These are phyloP conservation scores for Lumbricus terrestris DNA, from an alignment of 2,888 invertebrate species.

Conservation along the genomic window DNA sequence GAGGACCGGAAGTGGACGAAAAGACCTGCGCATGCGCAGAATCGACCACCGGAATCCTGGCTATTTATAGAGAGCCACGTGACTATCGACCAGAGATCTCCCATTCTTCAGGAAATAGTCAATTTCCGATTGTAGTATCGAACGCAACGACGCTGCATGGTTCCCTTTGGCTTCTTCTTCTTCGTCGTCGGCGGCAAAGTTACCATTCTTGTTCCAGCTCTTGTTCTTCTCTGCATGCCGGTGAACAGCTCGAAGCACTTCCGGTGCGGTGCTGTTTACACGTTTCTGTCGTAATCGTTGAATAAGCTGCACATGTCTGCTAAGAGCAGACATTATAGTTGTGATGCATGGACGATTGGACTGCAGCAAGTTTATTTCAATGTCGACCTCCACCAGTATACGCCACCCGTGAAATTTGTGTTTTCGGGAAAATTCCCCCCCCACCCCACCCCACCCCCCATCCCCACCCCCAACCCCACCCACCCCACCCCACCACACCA, in stretches of 20 bases:
- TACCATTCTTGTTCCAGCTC: background rate
- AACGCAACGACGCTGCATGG: background rate
- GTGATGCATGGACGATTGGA: no score
- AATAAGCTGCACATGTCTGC: background rate
- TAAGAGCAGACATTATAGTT: background rate
- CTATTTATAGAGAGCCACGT: background rate
- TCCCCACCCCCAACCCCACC: no score
- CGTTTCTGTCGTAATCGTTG: background rate
- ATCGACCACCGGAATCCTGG: background rate
- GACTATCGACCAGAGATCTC: background rate
- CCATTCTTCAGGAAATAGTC: constrained; percentile 10
- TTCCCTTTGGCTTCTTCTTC: background rate
- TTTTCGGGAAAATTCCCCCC: no score
- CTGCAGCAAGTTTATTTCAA: no score
- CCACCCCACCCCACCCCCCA: no score
- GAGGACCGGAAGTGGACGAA: background rate
- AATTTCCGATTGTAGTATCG: constrained; percentile 12
- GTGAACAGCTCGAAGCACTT: background rate
- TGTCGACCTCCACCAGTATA: no score
- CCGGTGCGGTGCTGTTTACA: background rate
- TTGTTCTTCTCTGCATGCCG: background rate
- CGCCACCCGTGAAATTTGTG: no score
- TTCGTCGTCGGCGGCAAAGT: no score
- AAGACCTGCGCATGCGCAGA: background rate
- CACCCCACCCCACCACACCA: no score